Percentiles rank a stretch among this genome's conserved stretches.
These are phyloP conservation scores for Etheostoma cragini DNA, from an alignment of 2,113 vertebrate species.

Conservation along the genomic window DNA sequence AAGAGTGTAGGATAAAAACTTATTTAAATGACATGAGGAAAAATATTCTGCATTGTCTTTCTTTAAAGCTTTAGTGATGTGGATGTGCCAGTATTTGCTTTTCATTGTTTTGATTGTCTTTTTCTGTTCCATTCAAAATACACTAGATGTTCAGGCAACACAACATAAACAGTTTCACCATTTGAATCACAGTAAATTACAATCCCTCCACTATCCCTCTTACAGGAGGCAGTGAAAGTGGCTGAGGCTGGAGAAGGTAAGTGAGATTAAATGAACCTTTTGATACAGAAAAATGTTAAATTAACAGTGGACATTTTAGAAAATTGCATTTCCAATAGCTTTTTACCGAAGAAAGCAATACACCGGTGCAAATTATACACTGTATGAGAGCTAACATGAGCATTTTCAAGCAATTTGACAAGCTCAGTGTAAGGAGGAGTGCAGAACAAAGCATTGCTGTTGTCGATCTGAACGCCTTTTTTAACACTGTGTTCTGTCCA, in stretches of 20 bases:
- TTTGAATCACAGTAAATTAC: slow-evolving; percentile 1
- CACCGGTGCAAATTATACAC: background rate
- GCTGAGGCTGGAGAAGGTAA: slow-evolving; percentile 61
- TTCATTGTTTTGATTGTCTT: slow-evolving; percentile 7
- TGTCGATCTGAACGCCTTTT: slow-evolving; percentile 23
- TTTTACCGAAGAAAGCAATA: background rate
- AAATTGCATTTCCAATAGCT: background rate
- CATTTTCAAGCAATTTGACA: background rate
- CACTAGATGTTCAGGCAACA: background rate
- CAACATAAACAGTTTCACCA: slow-evolving; percentile 5
- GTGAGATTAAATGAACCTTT: slow-evolving; percentile 29
- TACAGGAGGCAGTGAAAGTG: slow-evolving; percentile 53
- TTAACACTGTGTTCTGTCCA: slow-evolving; percentile 16
- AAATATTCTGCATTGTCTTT: background rate
- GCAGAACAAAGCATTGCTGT: background rate
- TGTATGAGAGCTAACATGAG: background rate
- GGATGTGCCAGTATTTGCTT: slow-evolving; percentile 14
- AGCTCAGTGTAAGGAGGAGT: slow-evolving; percentile 1
- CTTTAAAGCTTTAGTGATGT: slow-evolving; percentile 2
- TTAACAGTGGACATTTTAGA: background rate
- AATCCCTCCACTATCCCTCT: slow-evolving; percentile 44
- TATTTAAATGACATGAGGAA: background rate
- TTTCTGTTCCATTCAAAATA: background rate
- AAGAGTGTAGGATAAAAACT: background rate
- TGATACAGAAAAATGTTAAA: background rate